Evolutionary conservation across 2,888 invertebrate species (phyloP), one percentile per base, ranked within the genome.

Genomic region (Stomorhina lunata): DNA sequence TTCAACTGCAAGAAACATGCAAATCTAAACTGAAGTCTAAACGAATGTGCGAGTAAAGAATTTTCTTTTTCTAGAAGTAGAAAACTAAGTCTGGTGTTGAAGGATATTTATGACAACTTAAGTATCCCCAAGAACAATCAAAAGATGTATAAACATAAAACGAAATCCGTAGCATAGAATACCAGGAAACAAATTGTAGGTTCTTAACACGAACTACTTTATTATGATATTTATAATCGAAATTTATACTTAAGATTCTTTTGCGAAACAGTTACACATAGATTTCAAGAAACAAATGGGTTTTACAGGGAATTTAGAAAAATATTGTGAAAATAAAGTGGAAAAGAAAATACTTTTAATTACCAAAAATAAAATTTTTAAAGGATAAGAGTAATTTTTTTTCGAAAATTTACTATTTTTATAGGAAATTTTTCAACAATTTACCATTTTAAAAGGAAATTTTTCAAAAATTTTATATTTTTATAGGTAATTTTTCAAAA

Each of bases 191-290:
- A 77, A 25, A 29, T 76, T 61, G 29, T 55, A 77, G 53, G 45
- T 48, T 81, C 81, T 81, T 72, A 81, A 73, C 81, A 81, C 76
- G 76, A 81, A 76, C 65, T 65, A 40, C 37, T 40, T 50, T 15
- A 17, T 57, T 15, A 29, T 17, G 43, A n/a, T n/a, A n/a, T n/a
- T n/a, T n/a, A 53, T 15, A 32, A 65, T 45, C 25, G 22, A 32
- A 65, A 40, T 29, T 20, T 22, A 9, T 48, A 48, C 20, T 9
- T 34, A 27, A n/a, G n/a, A n/a, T n/a, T n/a, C n/a, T n/a, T n/a
- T n/a, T n/a, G n/a, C n/a, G 34, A 37, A 40, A 53, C 50, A 63
- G 10, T 34, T 25, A 2, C 1, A 48, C 9, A 27, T n/a, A 61
- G 20, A n/a, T 45, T 15, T 25, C 55, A 43, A 32, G 17, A 53